Evolutionary conservation across 1,140 invertebrate species (phyloP).

Genomic region (Magallana ariakensis): DNA sequence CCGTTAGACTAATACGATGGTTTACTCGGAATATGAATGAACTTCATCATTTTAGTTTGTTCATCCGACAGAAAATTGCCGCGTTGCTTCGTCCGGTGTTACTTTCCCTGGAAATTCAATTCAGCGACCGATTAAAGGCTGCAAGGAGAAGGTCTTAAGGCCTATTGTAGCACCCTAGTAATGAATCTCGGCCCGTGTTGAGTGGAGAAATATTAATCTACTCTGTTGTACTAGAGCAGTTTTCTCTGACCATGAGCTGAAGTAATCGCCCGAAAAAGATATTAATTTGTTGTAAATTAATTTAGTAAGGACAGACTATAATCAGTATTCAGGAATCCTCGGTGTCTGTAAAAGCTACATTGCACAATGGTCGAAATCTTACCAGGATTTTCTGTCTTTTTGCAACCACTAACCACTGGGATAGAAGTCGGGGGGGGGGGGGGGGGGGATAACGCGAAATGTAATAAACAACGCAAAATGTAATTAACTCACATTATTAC

Average conservation of each 20-base stretch:
- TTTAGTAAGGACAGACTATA: constrained; percentile 16
- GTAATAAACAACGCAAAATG: no score
- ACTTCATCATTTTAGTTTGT: constrained; percentile 37
- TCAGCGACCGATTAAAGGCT: not conserved
- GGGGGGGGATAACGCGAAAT: no score
- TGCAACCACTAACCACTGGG: no score
- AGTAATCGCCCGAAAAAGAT: constrained; percentile 31
- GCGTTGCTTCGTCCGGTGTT: constrained; percentile 1
- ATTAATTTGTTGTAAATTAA: constrained; percentile 34
- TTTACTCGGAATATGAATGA: constrained; percentile 23
- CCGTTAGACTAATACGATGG: not conserved
- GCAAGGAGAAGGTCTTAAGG: constrained; percentile 8
- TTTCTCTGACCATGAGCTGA: not conserved
- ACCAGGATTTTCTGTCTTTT: no score
- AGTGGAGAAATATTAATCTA: constrained; percentile 31
- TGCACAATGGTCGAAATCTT: no score
- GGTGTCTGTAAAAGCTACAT: not conserved
- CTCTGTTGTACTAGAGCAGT: not conserved
- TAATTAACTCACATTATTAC: no score
- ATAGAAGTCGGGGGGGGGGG: no score
- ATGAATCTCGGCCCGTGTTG: not conserved
- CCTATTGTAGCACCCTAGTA: not conserved
- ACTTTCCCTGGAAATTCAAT: constrained; percentile 18
- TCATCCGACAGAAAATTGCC: constrained; percentile 31
- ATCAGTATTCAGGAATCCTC: not conserved